Evolutionary conservation across 2,113 vertebrate species (phyloP), one percentile per base, ranked within the genome.

Genomic region (Bostrychus sinensis): DNA sequence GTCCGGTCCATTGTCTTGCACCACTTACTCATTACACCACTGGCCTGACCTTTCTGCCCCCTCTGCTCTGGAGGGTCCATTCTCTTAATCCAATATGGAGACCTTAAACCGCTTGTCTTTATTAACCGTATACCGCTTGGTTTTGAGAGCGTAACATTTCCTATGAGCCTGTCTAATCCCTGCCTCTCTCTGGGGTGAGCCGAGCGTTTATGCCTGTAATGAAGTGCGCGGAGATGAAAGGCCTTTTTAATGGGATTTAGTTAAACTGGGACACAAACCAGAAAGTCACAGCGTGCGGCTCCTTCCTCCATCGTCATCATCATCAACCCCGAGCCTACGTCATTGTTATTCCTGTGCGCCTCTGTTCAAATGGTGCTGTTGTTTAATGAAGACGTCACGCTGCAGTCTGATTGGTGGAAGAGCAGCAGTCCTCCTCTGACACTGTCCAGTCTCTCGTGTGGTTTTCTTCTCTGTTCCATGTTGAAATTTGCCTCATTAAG

Each of bases 211-310:
- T 88, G 84, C 60, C 82, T 67, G 84, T 91, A 91, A 92, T 91
- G 86, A 91, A 91, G 90, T 89, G 88, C 78, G 84, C 75, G 75
- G 78, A 86, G 87, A 91, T 91, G 85, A 90, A 90, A 91, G 86
- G 64, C 75, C 4, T 77, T 89, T 90, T 90, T 91, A 89, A 91
- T 89, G 75, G 84, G 86, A 87, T 91, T 90, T 89, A 71, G 82
- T 89, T 86, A 81, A 87, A 89, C 82, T 84, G 82, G 89, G 87
- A 86, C 86, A 75, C 82, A 86, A 86, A 84, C 79, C 82, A 85
- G 69, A 79, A 80, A 84, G 87, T 74, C 82, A 26, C 19, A 26
- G 61, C 75, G 80, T 68, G 57, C 46, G 63, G 78, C 65, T 62
- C 55, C 22, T 30, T 7, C 64, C 76, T 19, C 20, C 65, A 61